Evolutionary conservation across 92 coral and sea anemone genomes (phyloP).

Genomic region (Siderastrea radians): DNA sequence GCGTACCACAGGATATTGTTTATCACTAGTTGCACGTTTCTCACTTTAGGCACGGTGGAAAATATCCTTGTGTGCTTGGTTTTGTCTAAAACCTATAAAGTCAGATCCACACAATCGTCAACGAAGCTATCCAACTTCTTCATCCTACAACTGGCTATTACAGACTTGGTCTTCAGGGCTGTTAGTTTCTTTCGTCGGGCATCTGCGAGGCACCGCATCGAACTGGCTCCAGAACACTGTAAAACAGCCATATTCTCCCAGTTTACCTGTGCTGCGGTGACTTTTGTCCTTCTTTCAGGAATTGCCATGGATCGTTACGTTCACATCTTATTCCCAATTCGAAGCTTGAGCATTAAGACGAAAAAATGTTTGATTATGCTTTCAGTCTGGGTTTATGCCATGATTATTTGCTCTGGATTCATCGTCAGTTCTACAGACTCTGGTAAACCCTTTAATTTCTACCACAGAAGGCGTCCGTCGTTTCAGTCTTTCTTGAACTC

Average conservation of each 20-base stretch:
- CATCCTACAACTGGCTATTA: conserved; percentile 52
- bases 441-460: not conserved
- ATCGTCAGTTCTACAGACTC: conserved; percentile 49
- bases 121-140: conserved; percentile 47
- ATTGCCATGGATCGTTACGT: conserved; percentile 84
- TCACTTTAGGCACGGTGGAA: conserved; percentile 59
- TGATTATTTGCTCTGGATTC: conserved; percentile 56
- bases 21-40: conserved; percentile 13
- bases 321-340: conserved; percentile 70
- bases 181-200: conserved; percentile 19
- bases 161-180: conserved; percentile 59
- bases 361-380: conserved; percentile 4
- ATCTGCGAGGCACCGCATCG: not conserved
- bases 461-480: not conserved
- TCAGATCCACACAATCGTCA: conserved; percentile 3
- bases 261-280: conserved; percentile 71
- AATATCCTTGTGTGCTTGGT: conserved; percentile 76
- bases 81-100: conserved; percentile 34
- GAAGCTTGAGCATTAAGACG: conserved; percentile 21
- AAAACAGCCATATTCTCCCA: conserved; percentile 59
- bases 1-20: conserved; percentile 5
- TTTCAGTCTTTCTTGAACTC: not conserved
- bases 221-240: conserved; percentile 32
- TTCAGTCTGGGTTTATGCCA: conserved; percentile 52
- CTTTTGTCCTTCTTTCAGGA: conserved; percentile 75